phyloP scores from a whole-genome alignment of 2,888 invertebrate species.

The Apamea monoglypha region DNA sequence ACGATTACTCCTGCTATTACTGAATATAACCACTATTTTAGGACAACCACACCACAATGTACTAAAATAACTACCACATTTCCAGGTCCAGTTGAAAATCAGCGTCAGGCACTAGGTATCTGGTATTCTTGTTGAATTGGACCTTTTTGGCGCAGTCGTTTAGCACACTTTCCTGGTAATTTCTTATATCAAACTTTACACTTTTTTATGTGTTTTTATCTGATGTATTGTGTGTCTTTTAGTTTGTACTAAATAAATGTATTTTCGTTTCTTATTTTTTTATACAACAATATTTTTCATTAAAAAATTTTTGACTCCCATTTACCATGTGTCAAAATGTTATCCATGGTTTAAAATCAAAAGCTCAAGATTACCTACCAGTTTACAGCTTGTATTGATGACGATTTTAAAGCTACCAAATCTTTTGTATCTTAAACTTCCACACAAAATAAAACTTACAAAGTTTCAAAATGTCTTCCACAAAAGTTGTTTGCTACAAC shows the following conservation, averaged over 20 bases:
- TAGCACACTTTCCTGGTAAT: no score
- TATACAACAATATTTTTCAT: no score
- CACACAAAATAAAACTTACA: not conserved
- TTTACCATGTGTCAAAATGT: not conserved
- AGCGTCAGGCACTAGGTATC: no score
- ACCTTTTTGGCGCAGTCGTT: no score
- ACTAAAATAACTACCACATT: not conserved
- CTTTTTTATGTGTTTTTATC: no score
- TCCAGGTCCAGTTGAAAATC: no score
- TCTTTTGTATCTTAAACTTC: not conserved
- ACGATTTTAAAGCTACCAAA: conserved; percentile 1
- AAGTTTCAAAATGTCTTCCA: not conserved
- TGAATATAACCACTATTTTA: not conserved
- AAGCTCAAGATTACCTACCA: not conserved
- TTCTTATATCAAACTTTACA: no score
- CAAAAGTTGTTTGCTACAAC: conserved; percentile 6
- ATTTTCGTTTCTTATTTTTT: no score
- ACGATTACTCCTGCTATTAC: not conserved
- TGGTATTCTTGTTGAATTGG: no score
- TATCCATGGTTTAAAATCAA: not conserved
- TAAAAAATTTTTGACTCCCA: not conserved
- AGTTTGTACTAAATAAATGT: no score
- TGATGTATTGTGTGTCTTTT: no score
- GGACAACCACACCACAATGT: not conserved
- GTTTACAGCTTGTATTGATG: not conserved